Conservation (phyloP, 2,888 invertebrate genomes). For the Acanthosepion esculentum region DNA sequence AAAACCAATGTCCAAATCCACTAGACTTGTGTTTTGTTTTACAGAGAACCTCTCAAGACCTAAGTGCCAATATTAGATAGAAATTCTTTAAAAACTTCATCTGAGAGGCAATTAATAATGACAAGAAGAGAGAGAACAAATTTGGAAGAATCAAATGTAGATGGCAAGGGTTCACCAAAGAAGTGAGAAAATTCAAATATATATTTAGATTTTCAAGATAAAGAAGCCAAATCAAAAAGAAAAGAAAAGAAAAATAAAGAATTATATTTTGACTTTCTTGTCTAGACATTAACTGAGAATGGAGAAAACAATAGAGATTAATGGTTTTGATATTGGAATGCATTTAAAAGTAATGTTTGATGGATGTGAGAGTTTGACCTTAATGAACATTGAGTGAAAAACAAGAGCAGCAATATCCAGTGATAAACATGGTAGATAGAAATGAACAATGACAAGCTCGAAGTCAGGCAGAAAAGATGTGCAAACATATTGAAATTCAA, state of each 20-base stretch:
- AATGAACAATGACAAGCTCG: neutral
- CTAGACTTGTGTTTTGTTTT: too few species aligned
- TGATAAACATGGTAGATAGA: neutral
- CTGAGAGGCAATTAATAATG: too few species aligned
- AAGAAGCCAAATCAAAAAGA: neutral
- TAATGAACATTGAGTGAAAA: neutral
- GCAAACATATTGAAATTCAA: neutral
- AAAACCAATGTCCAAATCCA: too few species aligned
- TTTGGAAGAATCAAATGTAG: too few species aligned
- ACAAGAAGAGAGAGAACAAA: too few species aligned
- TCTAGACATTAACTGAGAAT: neutral
- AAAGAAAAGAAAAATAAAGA: neutral
- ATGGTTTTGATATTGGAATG: slow-evolving; percentile 1
- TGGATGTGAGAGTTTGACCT: slow-evolving; percentile 33
- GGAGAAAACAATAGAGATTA: neutral
- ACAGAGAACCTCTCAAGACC: too few species aligned
- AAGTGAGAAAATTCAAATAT: neutral
- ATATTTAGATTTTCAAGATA: neutral
- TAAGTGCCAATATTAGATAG: too few species aligned
- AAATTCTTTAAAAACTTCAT: too few species aligned
- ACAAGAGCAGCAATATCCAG: neutral
- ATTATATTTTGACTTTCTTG: slow-evolving; percentile 9
- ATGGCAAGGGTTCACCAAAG: neutral
- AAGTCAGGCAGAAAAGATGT: neutral
- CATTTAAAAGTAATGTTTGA: neutral